Conservation (phyloP, 2,113 vertebrate genomes). For the Chinchilla lanigera region DNA sequence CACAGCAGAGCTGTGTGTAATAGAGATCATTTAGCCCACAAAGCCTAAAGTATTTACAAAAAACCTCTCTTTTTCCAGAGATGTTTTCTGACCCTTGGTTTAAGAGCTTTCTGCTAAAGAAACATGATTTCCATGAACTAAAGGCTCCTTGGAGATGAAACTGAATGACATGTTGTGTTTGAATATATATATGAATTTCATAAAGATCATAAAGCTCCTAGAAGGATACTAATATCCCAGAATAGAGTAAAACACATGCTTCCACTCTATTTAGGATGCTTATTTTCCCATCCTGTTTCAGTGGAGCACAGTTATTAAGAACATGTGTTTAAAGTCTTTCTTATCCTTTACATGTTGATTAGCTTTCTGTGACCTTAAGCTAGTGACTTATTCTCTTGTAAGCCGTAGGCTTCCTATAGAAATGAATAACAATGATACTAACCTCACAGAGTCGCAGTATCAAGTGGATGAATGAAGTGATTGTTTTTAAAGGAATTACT, state of each 20-base stretch:
- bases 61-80: slow-evolving; percentile 16
- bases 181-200: not conserved
- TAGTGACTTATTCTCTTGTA: not conserved
- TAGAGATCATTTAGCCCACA: not conserved
- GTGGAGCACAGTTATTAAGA: not conserved
- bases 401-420: not conserved
- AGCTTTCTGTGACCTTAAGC: not conserved
- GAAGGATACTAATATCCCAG: not conserved
- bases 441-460: not conserved
- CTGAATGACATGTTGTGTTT: not conserved
- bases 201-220: not conserved
- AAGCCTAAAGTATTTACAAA: not conserved
- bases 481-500: not conserved
- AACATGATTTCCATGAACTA: not conserved
- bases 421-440: not conserved
- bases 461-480: not conserved
- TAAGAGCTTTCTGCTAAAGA: slow-evolving; percentile 56
- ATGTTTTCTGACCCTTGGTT: not conserved
- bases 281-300: not conserved
- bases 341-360: slow-evolving; percentile 3
- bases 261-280: not conserved
- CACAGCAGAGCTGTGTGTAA: not conserved
- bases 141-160: not conserved
- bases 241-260: not conserved
- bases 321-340: not conserved